Base-by-base conservation (phyloP, 2,797 vertebrate genomes). In the Microctenopoma lineatum region DNA sequence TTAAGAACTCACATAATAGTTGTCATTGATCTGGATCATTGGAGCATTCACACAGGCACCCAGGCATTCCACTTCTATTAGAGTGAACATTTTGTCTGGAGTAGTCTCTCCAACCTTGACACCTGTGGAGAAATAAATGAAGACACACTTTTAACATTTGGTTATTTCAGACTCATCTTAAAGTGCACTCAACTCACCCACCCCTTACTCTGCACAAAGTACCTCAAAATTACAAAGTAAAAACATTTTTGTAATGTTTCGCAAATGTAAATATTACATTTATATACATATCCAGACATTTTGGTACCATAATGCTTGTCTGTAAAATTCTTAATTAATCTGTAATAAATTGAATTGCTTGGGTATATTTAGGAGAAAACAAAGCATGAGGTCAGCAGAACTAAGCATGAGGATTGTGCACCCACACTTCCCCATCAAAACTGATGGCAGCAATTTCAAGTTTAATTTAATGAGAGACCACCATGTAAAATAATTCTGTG, bases 11-110 rank as follows among this genome's bases (percentile, higher is more conserved):
- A 99, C 98, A 48, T 98, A 99, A 85, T 99, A 99, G 90, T 97
- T 95, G 92, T 99, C 97, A 75, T 99, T 99, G 93, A 99, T 99
- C 92, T 99, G 98, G 82, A 99, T 96, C 98, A 99, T 99, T 0
- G 98, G 97, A 50, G 98, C 98, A 9, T 99, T 99, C 75, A 99
- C 98, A 83, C 98, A 99, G 63, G 98, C 98, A 55, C 98, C 98
- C 74, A 99, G 94, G 83, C 98, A 99, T 91, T 99, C 98, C 66
- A 99, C 98, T 78, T 99, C 98, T 85, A 94, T 93, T 69, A 99
- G 85, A 0, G 97, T 96, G 91, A 99, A 99, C 90, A 99, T 93
- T 74, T 98, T 97, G 90, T 99, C 98, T 48, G 96, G 76, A 62
- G 98, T 99, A 7, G 96, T 99, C 87, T 98, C 97, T 12, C 98